Percentiles rank a stretch among this genome's conserved stretches.
Evolutionary conservation across 92 coral and sea anemone genomes (phyloP).

Genomic region (Scolanthus callimorphus): DNA sequence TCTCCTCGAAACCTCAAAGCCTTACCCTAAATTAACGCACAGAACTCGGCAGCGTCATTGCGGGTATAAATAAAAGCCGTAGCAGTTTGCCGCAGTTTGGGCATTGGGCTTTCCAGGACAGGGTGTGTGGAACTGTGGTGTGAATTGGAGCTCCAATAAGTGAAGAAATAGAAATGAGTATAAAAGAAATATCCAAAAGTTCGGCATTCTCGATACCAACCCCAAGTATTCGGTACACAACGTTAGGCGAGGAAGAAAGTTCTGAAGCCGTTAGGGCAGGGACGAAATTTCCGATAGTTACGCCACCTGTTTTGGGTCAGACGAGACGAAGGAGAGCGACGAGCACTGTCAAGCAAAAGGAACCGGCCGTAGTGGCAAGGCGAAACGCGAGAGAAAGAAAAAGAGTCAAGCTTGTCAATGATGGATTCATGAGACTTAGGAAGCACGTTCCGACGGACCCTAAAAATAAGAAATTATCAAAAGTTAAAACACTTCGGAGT

Average conservation of each 20-base stretch:
- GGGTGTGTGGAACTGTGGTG: neutral
- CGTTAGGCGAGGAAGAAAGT: conserved; percentile 63
- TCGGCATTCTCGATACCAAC: conserved; percentile 87
- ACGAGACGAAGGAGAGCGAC: conserved; percentile 87
- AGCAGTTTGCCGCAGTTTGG: neutral
- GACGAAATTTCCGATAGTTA: conserved; percentile 53
- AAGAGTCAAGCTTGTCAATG: conserved; percentile 96
- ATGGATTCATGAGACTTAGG: conserved; percentile 90
- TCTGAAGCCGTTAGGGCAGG: conserved; percentile 62
- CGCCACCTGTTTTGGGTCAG: conserved; percentile 84
- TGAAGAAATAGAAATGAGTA: conserved; percentile 29
- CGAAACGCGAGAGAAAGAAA: conserved; percentile 94
- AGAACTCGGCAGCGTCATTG: neutral
- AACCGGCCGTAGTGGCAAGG: conserved; percentile 98
- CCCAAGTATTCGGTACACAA: conserved; percentile 76
- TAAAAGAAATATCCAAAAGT: conserved; percentile 72
- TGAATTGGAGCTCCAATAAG: neutral
- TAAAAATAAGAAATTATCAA: conserved; percentile 94
- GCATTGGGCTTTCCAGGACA: neutral
- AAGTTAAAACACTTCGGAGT: conserved; percentile 97
- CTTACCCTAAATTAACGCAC: conserved; percentile 26
- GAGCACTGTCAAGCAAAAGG: conserved; percentile 91
- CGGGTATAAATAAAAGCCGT: conserved; percentile 8
- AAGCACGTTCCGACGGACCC: conserved; percentile 99
- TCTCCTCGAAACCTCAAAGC: conserved; percentile 10